Evolutionary conservation across 2,888 invertebrate species (phyloP), one percentile per base, ranked within the genome.

Genomic region (Chironomus riparius): DNA sequence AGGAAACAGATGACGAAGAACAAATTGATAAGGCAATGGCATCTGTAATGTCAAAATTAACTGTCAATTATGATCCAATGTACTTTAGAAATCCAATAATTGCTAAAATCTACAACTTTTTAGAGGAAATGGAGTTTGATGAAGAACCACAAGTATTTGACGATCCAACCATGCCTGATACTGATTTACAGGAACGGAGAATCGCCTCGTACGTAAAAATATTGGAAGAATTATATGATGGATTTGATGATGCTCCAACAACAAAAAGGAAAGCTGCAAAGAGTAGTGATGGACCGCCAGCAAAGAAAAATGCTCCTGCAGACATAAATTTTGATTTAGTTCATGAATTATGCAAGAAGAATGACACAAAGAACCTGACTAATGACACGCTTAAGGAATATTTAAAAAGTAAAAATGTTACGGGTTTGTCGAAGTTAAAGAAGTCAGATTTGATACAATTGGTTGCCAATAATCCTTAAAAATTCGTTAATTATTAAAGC

Each of bases 41-140:
- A 79, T 87, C 86, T 79, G 87, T 88, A 78, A 83, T 91, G 70
- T 81, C 91, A 28, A 87, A 86, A 77, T 81, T 91, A 70, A 83
- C 84, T 72, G 87, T 90, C 81, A 85, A 86, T 78, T 92, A 89
- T 81, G 84, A 84, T 77, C 86, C 89, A 47, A 87, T 88, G 78
- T 85, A 86, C 78, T 89, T 91, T 83, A 88, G 88, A 80, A 90
- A 92, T 83, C 92, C 92, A 0, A 85, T 85, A 76, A 81, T 89
- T 38, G 89, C 91, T 81, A 86, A 85, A 6, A 84, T 88, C 78
- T 90, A 89, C 81, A 84, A 86, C 18, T 88, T 88, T 79, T 85
- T 92, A 28, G 89, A 92, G 81, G 88, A 89, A 0, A 84, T 90
- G 78, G 90, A 91, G 1, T 84, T 92, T 62, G 87, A 88, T 79